Base-by-base conservation (phyloP, 2,113 vertebrate genomes). In the Naja naja region DNA sequence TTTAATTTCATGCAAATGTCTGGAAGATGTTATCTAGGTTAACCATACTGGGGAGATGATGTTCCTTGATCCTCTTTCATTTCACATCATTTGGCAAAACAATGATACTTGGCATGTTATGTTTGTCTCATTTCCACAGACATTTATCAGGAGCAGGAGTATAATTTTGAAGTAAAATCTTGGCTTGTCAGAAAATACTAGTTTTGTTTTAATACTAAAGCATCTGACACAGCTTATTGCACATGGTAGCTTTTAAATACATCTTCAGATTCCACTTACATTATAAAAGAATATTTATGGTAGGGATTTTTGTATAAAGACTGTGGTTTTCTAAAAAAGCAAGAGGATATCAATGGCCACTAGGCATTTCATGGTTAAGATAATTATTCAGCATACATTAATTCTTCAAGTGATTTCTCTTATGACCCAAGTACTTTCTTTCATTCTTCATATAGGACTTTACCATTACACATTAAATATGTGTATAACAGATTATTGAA, bases 21-120 rank as follows among this genome's bases (percentile, higher is more conserved):
- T 95, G 95, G 93, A 94, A 97, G 93, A 96, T 88, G 92, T 94
- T 97, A 94, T 95, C 95, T 95, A 45, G 64, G 89, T 93, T 96
- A 95, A 91, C 94, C 91, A 95, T 91, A 88, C 88, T 90, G 55
- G 91, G 55, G 92, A 96, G 89, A 95, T 30, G 1, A 58, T 1
- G 1, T 89, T 95, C 96, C 94, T 92, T 91, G 85, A 90, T 94
- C 94, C 92, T 92, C 89, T 93, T 92, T 58, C 92, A 85, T 91
- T 89, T 90, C 81, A 94, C 89, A 89, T 49, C 85, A 91, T 95
- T 95, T 95, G 93, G 91, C 94, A 91, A 2, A 85, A 90, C 94
- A n/a, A 0, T n/a, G 43, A 22, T 89, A 86, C 69, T 92, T 94
- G 94, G 94, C 14, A 0, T 49, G 27, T 55, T 52, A 0, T 53